These are phyloP conservation scores for Orientallactaga bullata DNA, from an alignment of 2,113 vertebrate species.

Conservation along the genomic window DNA sequence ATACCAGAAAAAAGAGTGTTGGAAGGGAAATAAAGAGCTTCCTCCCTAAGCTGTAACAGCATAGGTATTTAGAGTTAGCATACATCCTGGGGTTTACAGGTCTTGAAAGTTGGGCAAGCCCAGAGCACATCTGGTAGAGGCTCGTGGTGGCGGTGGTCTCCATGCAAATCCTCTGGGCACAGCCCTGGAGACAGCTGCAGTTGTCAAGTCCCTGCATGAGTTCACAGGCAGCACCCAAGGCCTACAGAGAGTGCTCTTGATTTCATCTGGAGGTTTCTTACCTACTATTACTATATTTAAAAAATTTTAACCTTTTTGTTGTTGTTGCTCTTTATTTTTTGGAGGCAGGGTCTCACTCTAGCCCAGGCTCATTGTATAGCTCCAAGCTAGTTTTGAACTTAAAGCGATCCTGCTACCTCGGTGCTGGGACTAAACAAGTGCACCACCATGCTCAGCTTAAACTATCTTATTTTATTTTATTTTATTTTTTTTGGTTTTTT, in stretches of 20 bases:
- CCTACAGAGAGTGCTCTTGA: conserved; percentile 50
- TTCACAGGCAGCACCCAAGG: neutral
- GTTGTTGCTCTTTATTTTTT: no score
- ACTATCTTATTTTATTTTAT: no score
- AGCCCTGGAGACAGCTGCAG: neutral
- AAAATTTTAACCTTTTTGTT: neutral
- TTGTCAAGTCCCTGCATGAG: neutral
- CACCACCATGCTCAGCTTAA: no score
- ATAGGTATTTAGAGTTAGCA: conserved; percentile 3
- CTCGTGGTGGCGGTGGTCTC: neutral
- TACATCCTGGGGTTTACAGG: neutral
- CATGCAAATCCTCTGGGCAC: neutral
- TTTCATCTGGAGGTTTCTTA: neutral
- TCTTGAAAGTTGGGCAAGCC: neutral
- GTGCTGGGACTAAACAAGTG: no score
- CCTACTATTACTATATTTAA: no score
- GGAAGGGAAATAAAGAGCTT: neutral
- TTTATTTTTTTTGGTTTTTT: no score
- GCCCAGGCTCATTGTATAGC: no score
- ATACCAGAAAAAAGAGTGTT: neutral
- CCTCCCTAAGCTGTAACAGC: neutral
- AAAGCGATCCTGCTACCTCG: no score
- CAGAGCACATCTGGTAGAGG: neutral
- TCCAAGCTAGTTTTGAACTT: no score
- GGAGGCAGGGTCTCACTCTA: no score